Conservation (phyloP, 2,113 vertebrate species). For the Salvelinus fontinalis region DNA sequence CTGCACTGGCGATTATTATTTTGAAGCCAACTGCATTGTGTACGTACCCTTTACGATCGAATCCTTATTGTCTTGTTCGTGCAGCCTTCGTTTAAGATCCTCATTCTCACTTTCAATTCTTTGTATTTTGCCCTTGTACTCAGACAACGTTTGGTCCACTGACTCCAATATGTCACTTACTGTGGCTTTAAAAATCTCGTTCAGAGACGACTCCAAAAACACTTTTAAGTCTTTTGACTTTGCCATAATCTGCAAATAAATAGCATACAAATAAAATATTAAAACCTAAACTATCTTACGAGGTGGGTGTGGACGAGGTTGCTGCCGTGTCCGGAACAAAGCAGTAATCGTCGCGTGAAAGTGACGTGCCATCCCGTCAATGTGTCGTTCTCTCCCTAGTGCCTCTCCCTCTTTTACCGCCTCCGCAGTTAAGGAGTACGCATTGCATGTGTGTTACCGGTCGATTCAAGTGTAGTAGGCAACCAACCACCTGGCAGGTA, state of each 20-base stretch:
- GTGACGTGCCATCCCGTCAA: slow-evolving; percentile 29
- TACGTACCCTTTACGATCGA: slow-evolving; percentile 35
- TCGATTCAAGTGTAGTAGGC: neutral
- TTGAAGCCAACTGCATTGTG: neutral
- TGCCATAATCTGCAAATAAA: slow-evolving; percentile 49
- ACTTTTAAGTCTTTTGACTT: slow-evolving; percentile 60
- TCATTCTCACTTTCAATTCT: slow-evolving; percentile 71
- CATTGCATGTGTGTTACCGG: neutral
- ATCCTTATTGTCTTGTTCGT: slow-evolving; percentile 38
- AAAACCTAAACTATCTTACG: slow-evolving; percentile 10
- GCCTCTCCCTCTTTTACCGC: slow-evolving; percentile 14
- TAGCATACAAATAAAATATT: neutral
- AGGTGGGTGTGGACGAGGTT: slow-evolving; percentile 23
- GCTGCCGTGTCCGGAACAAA: slow-evolving; percentile 65
- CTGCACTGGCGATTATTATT: neutral
- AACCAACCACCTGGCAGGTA: neutral
- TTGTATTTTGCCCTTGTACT: slow-evolving; percentile 66
- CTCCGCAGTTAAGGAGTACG: slow-evolving; percentile 20
- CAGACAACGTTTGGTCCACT: slow-evolving; percentile 68
- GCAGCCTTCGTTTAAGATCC: slow-evolving; percentile 62
- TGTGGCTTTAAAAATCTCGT: slow-evolving; percentile 73
- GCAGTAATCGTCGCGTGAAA: slow-evolving; percentile 38
- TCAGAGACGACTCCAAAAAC: slow-evolving; percentile 70
- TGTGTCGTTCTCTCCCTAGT: neutral
- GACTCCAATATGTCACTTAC: slow-evolving; percentile 74